Percentiles rank a stretch among this genome's conserved stretches.
These are phyloP conservation scores for Brenthis ino DNA, from an alignment of 2,888 invertebrate species.

Conservation along the genomic window DNA sequence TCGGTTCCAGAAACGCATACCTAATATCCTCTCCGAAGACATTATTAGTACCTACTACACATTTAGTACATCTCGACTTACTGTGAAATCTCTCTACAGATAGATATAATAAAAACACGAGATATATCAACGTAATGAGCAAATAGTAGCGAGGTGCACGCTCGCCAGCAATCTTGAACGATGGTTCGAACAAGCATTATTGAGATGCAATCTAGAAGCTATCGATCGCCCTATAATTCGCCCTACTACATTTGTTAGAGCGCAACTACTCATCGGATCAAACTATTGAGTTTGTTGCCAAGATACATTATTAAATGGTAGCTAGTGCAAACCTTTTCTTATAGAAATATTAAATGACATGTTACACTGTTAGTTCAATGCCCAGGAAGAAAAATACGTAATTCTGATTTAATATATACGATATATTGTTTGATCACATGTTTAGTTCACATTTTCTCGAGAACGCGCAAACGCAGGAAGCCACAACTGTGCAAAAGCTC, in stretches of 20 bases:
- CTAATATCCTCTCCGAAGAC: conserved; percentile 65
- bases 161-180: conserved; percentile 64
- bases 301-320: conserved; percentile 80
- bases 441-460: conserved; percentile 21
- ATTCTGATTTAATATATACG: neutral
- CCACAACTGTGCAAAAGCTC: conserved; percentile 73
- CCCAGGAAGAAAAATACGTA: neutral
- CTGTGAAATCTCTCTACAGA: conserved; percentile 32
- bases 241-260: conserved; percentile 70
- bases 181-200: conserved; percentile 73
- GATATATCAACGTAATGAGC: conserved; percentile 63
- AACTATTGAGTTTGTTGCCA: conserved; percentile 58
- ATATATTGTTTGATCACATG: conserved; percentile 6
- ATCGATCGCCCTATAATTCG: conserved; percentile 77
- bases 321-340: conserved; percentile 46
- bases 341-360: conserved; percentile 25
- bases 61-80: conserved; percentile 45
- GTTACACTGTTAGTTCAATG: neutral
- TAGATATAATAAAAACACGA: conserved; percentile 47
- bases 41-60: conserved; percentile 56
- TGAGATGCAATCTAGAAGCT: conserved; percentile 80
- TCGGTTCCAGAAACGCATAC: conserved; percentile 65
- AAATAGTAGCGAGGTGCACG: conserved; percentile 63
- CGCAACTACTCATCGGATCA: conserved; percentile 75
- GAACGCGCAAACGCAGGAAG: conserved; percentile 68